Conservation (phyloP, 2,797 vertebrate genomes). For the Perodicticus potto region DNA sequence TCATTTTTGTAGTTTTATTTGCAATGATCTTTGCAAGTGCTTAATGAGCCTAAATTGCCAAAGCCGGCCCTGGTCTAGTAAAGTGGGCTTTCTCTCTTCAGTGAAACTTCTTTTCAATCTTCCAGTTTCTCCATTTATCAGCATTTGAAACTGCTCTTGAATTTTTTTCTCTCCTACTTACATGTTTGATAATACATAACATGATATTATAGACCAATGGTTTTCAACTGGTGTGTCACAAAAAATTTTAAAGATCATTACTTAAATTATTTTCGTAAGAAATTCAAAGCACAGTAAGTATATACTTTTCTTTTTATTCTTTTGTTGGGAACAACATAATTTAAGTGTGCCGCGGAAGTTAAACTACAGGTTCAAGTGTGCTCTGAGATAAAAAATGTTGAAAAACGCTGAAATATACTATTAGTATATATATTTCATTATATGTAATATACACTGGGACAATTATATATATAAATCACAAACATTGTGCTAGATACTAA, state of each 20-base stretch:
- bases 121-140: neutral
- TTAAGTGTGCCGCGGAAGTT: too few relatives aligned
- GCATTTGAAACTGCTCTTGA: constrained; percentile 8
- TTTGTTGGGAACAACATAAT: too few relatives aligned
- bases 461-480: neutral
- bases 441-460: too few relatives aligned
- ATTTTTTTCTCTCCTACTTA: constrained; percentile 1
- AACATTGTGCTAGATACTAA: neutral
- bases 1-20: neutral
- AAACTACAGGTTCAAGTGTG: too few relatives aligned
- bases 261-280: too few relatives aligned
- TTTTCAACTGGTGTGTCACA: too few relatives aligned
- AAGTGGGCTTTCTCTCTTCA: constrained; percentile 34
- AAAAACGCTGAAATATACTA: too few relatives aligned
- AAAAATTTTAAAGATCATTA: too few relatives aligned
- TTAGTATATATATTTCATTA: neutral
- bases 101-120: neutral
- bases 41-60: neutral
- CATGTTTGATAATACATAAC: neutral
- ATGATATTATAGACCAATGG: too few relatives aligned
- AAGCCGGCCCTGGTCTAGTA: neutral
- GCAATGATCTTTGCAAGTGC: neutral
- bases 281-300: too few relatives aligned
- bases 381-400: too few relatives aligned
- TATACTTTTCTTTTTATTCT: too few relatives aligned